These are phyloP conservation scores for Cirrhinus molitorella DNA, from an alignment of 2,797 vertebrate genomes.

Conservation along the genomic window DNA sequence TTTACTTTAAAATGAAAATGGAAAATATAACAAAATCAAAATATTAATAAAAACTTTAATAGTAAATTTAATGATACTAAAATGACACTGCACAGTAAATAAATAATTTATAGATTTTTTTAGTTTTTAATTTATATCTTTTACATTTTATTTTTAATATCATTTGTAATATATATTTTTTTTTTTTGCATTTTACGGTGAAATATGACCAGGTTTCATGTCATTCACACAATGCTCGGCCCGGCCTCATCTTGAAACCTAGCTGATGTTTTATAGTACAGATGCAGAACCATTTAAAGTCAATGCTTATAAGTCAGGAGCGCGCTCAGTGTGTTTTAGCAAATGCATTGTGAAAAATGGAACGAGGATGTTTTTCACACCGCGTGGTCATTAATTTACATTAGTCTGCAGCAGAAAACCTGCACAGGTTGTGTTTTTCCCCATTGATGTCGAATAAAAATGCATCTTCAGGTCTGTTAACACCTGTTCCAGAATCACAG, in stretches of 20 bases:
- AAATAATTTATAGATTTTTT: not conserved
- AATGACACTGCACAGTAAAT: too few relatives aligned
- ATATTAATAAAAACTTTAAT: too few relatives aligned
- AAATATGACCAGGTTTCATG: not conserved
- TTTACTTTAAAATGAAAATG: not conserved
- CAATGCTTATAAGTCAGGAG: slow-evolving; percentile 1
- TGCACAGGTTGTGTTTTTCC: slow-evolving; percentile 50
- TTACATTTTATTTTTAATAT: not conserved
- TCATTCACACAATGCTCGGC: not conserved
- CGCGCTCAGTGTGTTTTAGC: slow-evolving; percentile 7
- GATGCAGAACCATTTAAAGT: slow-evolving; percentile 13
- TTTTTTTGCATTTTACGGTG: not conserved
- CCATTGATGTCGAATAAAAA: slow-evolving; percentile 59
- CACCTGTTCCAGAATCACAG: slow-evolving; percentile 67
- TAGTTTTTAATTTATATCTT: not conserved
- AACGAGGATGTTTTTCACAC: slow-evolving; percentile 29
- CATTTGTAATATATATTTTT: too few relatives aligned
- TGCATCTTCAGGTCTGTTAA: slow-evolving; percentile 60
- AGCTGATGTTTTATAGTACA: slow-evolving; percentile 18
- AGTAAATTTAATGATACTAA: too few relatives aligned
- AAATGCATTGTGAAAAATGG: slow-evolving; percentile 42
- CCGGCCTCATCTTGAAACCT: not conserved
- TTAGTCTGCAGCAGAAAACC: slow-evolving; percentile 52
- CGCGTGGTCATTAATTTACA: slow-evolving; percentile 62
- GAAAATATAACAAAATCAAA: too few relatives aligned